These are phyloP conservation scores for Epinephelus cyanopodus DNA, from an alignment of 2,113 vertebrate species.

Conservation along the genomic window DNA sequence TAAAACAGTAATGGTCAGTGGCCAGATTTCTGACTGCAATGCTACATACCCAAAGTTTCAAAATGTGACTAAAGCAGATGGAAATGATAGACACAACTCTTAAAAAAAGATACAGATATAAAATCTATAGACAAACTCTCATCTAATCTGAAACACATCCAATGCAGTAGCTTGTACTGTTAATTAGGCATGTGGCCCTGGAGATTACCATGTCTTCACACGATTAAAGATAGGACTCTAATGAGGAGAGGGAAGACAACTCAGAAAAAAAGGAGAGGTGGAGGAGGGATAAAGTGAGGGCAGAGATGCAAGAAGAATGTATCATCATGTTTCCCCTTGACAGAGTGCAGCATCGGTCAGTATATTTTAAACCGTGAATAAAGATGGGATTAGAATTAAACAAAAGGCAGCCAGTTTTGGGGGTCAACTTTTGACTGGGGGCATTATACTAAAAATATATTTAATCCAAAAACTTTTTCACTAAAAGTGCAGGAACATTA, in stretches of 20 bases:
- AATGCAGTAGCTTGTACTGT: constrained; percentile 9
- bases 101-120: neutral
- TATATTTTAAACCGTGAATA: neutral
- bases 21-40: neutral
- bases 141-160: constrained; percentile 26
- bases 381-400: neutral
- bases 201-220: constrained; percentile 25
- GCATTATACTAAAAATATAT: neutral
- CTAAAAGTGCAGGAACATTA: neutral
- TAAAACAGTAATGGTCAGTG: neutral
- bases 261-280: constrained; percentile 25
- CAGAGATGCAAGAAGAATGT: constrained; percentile 1
- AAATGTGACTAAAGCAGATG: neutral
- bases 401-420: neutral
- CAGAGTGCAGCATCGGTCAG: neutral
- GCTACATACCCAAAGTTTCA: neutral
- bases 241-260: constrained; percentile 21
- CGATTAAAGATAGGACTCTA: constrained; percentile 41
- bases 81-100: neutral
- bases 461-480: neutral
- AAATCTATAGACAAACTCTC: constrained; percentile 7
- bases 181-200: constrained; percentile 51
- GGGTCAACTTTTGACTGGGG: neutral
- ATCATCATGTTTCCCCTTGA: neutral
- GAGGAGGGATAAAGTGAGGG: neutral